A percentile compares a stretch with the other conserved stretches of the same genome.
phyloP scores from a whole-genome alignment of 2,888 invertebrate genomes.

The Lithosia quadra region DNA sequence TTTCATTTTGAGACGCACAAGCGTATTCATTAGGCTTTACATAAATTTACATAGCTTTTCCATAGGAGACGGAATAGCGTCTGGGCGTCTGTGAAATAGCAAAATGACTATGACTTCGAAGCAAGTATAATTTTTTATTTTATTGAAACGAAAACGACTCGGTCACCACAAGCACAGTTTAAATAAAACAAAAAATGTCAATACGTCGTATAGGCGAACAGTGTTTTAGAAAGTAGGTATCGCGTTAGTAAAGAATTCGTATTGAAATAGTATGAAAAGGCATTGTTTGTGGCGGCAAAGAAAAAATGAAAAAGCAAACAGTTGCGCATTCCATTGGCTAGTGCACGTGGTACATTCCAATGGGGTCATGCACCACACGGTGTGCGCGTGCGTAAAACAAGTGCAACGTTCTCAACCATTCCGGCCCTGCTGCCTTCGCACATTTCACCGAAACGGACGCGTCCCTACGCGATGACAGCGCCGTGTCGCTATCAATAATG shows the following conservation, averaged over 20 bases:
- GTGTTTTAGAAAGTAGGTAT: conserved; percentile 73
- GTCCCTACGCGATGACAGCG: conserved; percentile 12
- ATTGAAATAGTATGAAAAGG: conserved; percentile 82
- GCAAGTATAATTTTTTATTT: conserved; percentile 21
- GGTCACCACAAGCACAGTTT: conserved; percentile 54
- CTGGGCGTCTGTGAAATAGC: neutral
- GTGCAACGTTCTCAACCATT: conserved; percentile 70
- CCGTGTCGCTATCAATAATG: conserved; percentile 17
- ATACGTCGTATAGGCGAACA: conserved; percentile 61
- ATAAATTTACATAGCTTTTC: neutral
- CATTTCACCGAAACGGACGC: conserved; percentile 47
- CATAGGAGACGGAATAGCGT: neutral
- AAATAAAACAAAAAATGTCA: conserved; percentile 65
- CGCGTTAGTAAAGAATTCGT: conserved; percentile 76
- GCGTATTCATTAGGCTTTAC: neutral
- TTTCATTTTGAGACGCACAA: neutral
- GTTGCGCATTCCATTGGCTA: conserved; percentile 85
- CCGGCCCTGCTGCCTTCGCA: conserved; percentile 55
- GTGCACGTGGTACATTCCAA: conserved; percentile 85
- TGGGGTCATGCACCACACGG: conserved; percentile 84
- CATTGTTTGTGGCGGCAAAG: conserved; percentile 80
- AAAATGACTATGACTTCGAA: neutral
- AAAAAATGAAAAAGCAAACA: conserved; percentile 84
- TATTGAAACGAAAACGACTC: conserved; percentile 44
- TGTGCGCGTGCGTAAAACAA: conserved; percentile 81